Evolutionary conservation across 2,797 vertebrate genomes (phyloP), one percentile per base, ranked within the genome.

Genomic region (Bovichtus variegatus): DNA sequence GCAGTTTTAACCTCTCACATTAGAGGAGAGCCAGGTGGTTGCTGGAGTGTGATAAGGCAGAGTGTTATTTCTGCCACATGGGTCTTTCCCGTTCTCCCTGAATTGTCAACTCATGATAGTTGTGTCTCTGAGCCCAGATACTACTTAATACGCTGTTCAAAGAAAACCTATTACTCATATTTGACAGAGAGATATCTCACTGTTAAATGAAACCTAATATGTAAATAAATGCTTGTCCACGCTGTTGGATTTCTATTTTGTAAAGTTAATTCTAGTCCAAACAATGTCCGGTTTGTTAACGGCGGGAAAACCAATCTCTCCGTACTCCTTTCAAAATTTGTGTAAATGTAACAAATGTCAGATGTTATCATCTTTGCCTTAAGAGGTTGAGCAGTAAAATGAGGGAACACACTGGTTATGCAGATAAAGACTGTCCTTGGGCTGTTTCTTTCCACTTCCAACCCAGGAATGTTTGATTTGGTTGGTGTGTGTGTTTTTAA

Each of bases 341-440:
- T 0, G 0, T 21, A 11, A 53, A 38, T 40, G 41, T 53, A 23
- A 1, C 40, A 36, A 47, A 47, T 21, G 18, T 41, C 43, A 11
- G 31, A 19, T 55, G 63, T 74, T 76, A 71, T 85, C 68, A 64
- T 38, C 11, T 43, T 8, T 13, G 1, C 74, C 44, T 53, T 44
- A 19, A 54, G 59, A 62, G 65, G 19, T 25, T 51, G 11, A 69
- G 53, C 21, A 36, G 43, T 34, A 40, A 64, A 64, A 61, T 25
- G 27, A 44, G 44, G 72, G 71, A 76, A 71, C 58, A 75, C 44
- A 19, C 38, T 29, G 71, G 44, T 9, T 41, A 19, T 59, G 71
- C 31, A 53, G 70, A 87, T 81, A 82, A 87, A 82, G 57, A 25
- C 25, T 11, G 54, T 74, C 80, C 75, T 71, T 74, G 54, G 55